Evolutionary conservation across 2,888 invertebrate species (phyloP).

Genomic region (Drosophila antonietae): DNA sequence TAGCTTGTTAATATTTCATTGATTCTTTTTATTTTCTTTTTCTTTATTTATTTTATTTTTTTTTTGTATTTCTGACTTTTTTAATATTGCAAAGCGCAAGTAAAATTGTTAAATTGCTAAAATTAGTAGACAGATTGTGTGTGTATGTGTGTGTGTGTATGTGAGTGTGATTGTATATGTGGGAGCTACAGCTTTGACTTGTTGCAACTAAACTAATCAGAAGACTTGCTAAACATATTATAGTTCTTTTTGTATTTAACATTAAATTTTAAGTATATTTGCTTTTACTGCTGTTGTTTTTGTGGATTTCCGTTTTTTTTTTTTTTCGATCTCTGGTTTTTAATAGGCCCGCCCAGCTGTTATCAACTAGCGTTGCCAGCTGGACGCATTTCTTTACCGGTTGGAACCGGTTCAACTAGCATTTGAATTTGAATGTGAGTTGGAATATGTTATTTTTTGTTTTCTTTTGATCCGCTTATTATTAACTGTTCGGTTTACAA

Average conservation of each 20-base stretch:
- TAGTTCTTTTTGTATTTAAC: constrained; percentile 35
- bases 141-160: constrained; percentile 10
- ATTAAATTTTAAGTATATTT: constrained; percentile 60
- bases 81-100: constrained; percentile 59
- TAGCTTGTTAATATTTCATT: constrained; percentile 51
- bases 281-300: constrained; percentile 22
- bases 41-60: constrained; percentile 1
- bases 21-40: background rate
- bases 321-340: constrained; percentile 12
- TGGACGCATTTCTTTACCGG: constrained; percentile 41
- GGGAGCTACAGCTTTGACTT: constrained; percentile 55
- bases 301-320: background rate
- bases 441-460: constrained; percentile 36
- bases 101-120: constrained; percentile 56
- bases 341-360: constrained; percentile 8
- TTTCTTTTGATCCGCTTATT: constrained; percentile 43
- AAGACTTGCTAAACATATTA: constrained; percentile 55
- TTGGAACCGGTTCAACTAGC: constrained; percentile 34
- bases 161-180: constrained; percentile 33
- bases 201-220: constrained; percentile 66
- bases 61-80: constrained; percentile 4
- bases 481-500: constrained; percentile 50
- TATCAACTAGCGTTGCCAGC: constrained; percentile 52
- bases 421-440: constrained; percentile 50
- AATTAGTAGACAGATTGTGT: constrained; percentile 46